phyloP scores from a whole-genome alignment of 1,140 invertebrate genomes.

The Hylaeus volcanicus region DNA sequence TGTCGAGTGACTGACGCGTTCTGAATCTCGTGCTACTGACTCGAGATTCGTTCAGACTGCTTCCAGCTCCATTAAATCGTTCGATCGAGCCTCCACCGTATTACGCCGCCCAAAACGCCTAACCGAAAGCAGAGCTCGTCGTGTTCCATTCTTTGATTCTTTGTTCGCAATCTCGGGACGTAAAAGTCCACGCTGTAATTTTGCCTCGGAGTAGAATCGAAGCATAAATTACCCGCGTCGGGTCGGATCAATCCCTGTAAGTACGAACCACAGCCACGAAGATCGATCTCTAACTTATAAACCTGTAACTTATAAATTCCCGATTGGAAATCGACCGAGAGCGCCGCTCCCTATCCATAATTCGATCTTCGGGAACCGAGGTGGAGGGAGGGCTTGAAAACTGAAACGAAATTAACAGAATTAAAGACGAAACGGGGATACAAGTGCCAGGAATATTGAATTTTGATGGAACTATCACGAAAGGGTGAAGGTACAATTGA shows the following conservation, averaged over 20 bases:
- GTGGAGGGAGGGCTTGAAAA: too few species aligned
- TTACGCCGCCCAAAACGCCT: slow-evolving; percentile 2
- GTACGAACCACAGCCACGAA: background rate
- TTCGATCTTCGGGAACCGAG: background rate
- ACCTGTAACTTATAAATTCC: background rate
- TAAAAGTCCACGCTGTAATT: slow-evolving; percentile 7
- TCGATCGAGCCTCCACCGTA: slow-evolving; percentile 7
- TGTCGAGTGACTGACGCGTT: background rate
- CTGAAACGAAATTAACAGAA: too few species aligned
- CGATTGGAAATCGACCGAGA: background rate
- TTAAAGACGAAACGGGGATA: too few species aligned
- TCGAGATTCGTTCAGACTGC: background rate
- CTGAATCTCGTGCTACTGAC: background rate
- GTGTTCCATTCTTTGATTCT: background rate
- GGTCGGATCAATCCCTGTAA: background rate
- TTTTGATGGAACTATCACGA: too few species aligned
- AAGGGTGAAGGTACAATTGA: background rate
- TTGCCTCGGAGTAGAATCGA: background rate
- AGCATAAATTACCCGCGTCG: slow-evolving; percentile 6
- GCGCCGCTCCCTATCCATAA: slow-evolving; percentile 3
- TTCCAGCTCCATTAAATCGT: background rate
- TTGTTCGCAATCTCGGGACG: slow-evolving; percentile 2
- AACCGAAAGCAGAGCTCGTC: background rate
- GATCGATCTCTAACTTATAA: slow-evolving; percentile 14
- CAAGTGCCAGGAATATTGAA: too few species aligned